Evolutionary conservation across 2,797 vertebrate species (phyloP).

Genomic region (Danio jaintianensis): DNA sequence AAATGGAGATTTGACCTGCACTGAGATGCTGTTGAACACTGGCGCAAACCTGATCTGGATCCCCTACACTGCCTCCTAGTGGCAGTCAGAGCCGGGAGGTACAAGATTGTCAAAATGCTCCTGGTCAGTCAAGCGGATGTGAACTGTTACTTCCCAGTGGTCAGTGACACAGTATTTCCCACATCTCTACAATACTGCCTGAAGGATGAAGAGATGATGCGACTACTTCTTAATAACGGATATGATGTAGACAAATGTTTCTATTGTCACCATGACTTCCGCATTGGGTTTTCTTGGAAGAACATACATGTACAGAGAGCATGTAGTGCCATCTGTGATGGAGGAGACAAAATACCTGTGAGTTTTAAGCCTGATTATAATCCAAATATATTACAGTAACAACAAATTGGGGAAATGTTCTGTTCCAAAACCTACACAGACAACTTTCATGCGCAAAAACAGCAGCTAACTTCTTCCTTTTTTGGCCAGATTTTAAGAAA

Average conservation of each 20-base stretch:
- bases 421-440: neutral
- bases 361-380: neutral
- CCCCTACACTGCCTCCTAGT: constrained; percentile 87
- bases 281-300: neutral
- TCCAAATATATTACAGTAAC: neutral
- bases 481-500: neutral
- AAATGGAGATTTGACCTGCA: constrained; percentile 82
- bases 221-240: constrained; percentile 78
- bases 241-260: constrained; percentile 79
- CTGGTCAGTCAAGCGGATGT: constrained; percentile 83
- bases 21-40: constrained; percentile 78
- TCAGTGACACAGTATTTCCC: constrained; percentile 87
- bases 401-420: neutral
- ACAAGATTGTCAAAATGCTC: constrained; percentile 83
- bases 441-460: too few species aligned
- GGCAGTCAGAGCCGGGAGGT: constrained; percentile 83
- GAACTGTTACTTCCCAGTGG: constrained; percentile 86
- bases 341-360: constrained; percentile 16
- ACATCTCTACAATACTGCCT: constrained; percentile 87
- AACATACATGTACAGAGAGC: neutral
- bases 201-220: constrained; percentile 80
- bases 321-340: constrained; percentile 2
- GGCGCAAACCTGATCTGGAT: constrained; percentile 85
- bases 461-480: neutral
- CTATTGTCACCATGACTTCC: constrained; percentile 78